Evolutionary conservation across 2,888 invertebrate species (phyloP).

Genomic region (Leucoptera coffeella): DNA sequence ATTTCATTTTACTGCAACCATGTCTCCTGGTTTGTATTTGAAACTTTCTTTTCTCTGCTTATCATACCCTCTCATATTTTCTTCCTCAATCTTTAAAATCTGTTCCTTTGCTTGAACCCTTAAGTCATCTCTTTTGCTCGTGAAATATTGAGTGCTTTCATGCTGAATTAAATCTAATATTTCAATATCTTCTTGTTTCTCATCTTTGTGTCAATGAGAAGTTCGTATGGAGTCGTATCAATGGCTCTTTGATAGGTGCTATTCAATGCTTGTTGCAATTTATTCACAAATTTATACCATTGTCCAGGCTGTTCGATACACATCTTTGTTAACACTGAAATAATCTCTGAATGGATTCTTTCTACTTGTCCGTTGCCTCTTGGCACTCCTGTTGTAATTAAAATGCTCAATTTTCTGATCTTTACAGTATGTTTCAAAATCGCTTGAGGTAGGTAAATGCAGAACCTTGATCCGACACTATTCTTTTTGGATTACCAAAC

Average conservation of each 20-base stretch:
- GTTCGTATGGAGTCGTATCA: slow-evolving; percentile 3
- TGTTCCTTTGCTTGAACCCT: slow-evolving; percentile 2
- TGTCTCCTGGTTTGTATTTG: slow-evolving; percentile 2
- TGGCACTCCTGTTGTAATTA: slow-evolving; percentile 7
- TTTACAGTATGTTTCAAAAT: not conserved
- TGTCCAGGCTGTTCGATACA: not conserved
- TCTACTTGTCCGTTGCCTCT: too few species aligned
- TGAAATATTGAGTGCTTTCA: slow-evolving; percentile 1
- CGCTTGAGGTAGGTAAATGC: too few species aligned
- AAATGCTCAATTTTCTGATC: slow-evolving; percentile 10
- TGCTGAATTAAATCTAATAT: slow-evolving; percentile 2
- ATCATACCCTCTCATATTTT: slow-evolving; percentile 3
- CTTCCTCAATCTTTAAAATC: slow-evolving; percentile 3
- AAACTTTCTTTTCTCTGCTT: slow-evolving; percentile 3
- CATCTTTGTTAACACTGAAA: slow-evolving; percentile 1
- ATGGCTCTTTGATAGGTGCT: slow-evolving; percentile 4
- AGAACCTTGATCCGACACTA: too few species aligned
- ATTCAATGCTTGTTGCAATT: slow-evolving; percentile 1
- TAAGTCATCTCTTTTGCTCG: slow-evolving; percentile 1
- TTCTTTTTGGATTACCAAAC: too few species aligned
- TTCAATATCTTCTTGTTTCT: slow-evolving; percentile 4
- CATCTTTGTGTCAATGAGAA: slow-evolving; percentile 4
- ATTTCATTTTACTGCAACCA: slow-evolving; percentile 2
- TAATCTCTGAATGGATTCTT: slow-evolving; percentile 1
- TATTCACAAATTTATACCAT: slow-evolving; percentile 1